A percentile compares a stretch with the other conserved stretches of the same genome.
phyloP scores from a whole-genome alignment of 2,888 invertebrate genomes.

The Sphaerophoria rueppellii region DNA sequence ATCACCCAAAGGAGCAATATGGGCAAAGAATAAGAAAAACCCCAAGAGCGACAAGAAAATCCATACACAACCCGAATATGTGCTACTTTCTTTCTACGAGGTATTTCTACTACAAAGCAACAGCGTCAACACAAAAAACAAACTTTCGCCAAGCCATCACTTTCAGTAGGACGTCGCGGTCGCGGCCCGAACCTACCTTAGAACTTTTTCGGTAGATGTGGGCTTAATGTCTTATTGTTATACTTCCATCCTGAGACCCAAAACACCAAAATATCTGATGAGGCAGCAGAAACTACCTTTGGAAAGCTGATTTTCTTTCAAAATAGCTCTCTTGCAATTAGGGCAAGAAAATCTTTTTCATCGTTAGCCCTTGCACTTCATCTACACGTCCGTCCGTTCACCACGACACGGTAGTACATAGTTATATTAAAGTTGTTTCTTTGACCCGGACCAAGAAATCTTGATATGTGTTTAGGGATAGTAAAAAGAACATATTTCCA shows the following conservation, averaged over 20 bases:
- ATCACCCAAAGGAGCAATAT: slow-evolving; percentile 43
- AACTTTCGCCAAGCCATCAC: slow-evolving; percentile 41
- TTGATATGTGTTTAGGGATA: neutral
- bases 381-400: neutral
- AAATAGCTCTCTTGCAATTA: slow-evolving; percentile 48
- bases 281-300: slow-evolving; percentile 37
- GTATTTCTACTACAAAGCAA: slow-evolving; percentile 34
- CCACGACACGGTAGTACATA: slow-evolving; percentile 21
- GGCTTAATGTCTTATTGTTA: slow-evolving; percentile 31
- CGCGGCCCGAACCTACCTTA: slow-evolving; percentile 34
- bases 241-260: slow-evolving; percentile 2
- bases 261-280: slow-evolving; percentile 2
- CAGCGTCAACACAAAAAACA: slow-evolving; percentile 47
- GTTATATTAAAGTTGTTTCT: slow-evolving; percentile 57
- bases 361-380: slow-evolving; percentile 66
- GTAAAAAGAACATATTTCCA: slow-evolving; percentile 18
- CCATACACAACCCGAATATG: slow-evolving; percentile 38
- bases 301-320: slow-evolving; percentile 39
- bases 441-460: slow-evolving; percentile 59
- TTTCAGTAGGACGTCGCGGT: neutral
- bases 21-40: slow-evolving; percentile 31
- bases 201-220: slow-evolving; percentile 28
- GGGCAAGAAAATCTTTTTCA: slow-evolving; percentile 60
- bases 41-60: slow-evolving; percentile 21
- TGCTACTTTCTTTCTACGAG: neutral